Percentiles rank a stretch among this genome's conserved stretches.
Evolutionary conservation across 35 echinoderm and acorn worm species (phyloP).

Genomic region (Diadema setosum): DNA sequence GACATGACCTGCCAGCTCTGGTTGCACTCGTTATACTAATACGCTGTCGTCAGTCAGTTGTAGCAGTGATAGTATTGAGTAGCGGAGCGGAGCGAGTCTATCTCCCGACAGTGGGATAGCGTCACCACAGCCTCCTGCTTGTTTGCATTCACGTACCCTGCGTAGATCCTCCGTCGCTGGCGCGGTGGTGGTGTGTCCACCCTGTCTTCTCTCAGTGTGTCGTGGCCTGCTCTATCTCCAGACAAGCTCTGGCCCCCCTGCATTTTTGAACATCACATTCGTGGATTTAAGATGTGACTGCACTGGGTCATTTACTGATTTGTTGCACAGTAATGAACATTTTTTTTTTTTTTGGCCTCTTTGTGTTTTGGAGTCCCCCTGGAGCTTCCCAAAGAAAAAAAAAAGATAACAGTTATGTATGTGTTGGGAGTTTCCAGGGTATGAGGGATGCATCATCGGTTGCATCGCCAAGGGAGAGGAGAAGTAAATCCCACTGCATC

Average conservation of each 20-base stretch:
- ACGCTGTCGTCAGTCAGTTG: not conserved
- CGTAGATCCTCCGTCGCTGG: not conserved
- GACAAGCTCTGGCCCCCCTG: not conserved
- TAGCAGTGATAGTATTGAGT: not conserved
- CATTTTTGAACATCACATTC: too few relatives aligned
- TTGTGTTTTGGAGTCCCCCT: not conserved
- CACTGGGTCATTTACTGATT: too few relatives aligned
- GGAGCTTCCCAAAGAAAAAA: too few relatives aligned
- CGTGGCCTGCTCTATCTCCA: not conserved
- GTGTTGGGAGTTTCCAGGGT: too few relatives aligned
- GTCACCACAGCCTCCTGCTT: not conserved
- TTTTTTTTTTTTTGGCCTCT: not conserved
- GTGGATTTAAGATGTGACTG: too few relatives aligned
- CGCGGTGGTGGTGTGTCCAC: not conserved
- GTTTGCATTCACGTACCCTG: not conserved
- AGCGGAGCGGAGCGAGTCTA: not conserved
- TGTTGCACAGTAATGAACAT: not conserved
- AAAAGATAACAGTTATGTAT: too few relatives aligned
- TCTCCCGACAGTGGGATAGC: not conserved
- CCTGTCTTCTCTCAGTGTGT: not conserved
- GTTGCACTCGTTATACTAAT: not conserved
- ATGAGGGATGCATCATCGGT: too few relatives aligned
- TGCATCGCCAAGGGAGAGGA: too few relatives aligned
- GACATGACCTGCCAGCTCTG: not conserved
- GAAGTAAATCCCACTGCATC: too few relatives aligned